Percentiles rank a stretch among this genome's conserved stretches.
Evolutionary conservation across 1,140 invertebrate species (phyloP).

Genomic region (Palaemon carinicauda): DNA sequence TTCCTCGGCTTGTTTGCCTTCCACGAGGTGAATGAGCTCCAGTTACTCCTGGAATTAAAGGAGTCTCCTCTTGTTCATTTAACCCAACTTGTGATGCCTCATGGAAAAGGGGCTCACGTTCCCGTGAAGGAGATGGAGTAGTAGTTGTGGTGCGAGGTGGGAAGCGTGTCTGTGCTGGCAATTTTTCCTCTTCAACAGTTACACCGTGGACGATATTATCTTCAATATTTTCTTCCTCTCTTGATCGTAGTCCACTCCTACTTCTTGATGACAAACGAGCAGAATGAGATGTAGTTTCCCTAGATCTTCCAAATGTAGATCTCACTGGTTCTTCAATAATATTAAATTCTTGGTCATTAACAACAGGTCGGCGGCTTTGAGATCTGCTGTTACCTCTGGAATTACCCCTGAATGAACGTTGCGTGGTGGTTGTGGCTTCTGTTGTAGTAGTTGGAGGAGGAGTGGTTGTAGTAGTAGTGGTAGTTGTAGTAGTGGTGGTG

Average conservation of each 20-base stretch:
- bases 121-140: neutral
- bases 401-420: neutral
- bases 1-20: slow-evolving; percentile 14
- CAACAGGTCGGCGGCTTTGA: neutral
- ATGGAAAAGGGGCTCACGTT: slow-evolving; percentile 24
- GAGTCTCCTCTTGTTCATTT: slow-evolving; percentile 16
- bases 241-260: neutral
- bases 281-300: neutral
- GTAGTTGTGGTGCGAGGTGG: slow-evolving; percentile 39
- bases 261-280: neutral
- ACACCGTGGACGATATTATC: slow-evolving; percentile 11
- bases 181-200: slow-evolving; percentile 48
- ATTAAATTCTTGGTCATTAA: slow-evolving; percentile 14
- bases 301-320: neutral
- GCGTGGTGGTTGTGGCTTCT: slow-evolving; percentile 5
- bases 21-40: neutral
- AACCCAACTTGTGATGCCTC: slow-evolving; percentile 21
- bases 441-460: slow-evolving; percentile 45
- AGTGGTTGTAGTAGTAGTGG: slow-evolving; percentile 32
- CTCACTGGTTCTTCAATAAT: slow-evolving; percentile 15
- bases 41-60: slow-evolving; percentile 19
- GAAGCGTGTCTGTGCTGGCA: slow-evolving; percentile 49
- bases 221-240: neutral
- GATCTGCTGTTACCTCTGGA: slow-evolving; percentile 12
- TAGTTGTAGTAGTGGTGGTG: slow-evolving; percentile 36